A percentile compares a stretch with the other conserved stretches of the same genome.
These are phyloP conservation scores for Podocnemis expansa DNA, from an alignment of 2,113 vertebrate species.

Conservation along the genomic window DNA sequence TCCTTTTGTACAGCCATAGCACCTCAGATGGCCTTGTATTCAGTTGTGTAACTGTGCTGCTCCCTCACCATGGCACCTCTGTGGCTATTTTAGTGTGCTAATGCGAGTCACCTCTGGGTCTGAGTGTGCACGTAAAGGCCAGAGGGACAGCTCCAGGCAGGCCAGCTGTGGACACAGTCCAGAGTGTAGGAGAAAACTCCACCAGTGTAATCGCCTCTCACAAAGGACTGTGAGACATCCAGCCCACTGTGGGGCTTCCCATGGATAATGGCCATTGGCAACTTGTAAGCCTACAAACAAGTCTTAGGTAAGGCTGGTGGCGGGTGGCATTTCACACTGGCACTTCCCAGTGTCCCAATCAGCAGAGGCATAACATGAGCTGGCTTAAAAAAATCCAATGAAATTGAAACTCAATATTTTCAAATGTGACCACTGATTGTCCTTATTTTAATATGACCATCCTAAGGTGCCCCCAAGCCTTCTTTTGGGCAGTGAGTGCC, in stretches of 20 bases:
- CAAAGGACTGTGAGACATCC: background rate
- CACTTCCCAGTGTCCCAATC: background rate
- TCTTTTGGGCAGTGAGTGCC: background rate
- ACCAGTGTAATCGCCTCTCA: background rate
- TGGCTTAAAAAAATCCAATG: background rate
- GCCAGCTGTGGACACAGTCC: background rate
- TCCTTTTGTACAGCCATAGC: too few relatives aligned
- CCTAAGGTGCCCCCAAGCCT: background rate
- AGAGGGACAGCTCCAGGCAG: background rate
- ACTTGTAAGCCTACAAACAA: background rate
- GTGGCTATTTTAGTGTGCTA: background rate
- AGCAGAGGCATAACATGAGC: background rate
- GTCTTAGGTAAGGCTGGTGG: background rate
- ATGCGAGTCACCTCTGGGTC: background rate
- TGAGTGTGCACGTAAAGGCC: background rate
- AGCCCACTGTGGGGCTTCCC: background rate
- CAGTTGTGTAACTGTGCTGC: background rate
- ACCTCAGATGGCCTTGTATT: too few relatives aligned
- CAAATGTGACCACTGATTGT: background rate
- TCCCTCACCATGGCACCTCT: fast-evolving
- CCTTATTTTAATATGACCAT: background rate
- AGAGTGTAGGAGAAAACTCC: background rate
- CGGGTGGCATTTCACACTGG: background rate
- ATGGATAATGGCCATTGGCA: background rate
- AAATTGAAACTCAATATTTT: background rate